Evolutionary conservation across 2,888 invertebrate species (phyloP).

Genomic region (Chirona hameri): DNA sequence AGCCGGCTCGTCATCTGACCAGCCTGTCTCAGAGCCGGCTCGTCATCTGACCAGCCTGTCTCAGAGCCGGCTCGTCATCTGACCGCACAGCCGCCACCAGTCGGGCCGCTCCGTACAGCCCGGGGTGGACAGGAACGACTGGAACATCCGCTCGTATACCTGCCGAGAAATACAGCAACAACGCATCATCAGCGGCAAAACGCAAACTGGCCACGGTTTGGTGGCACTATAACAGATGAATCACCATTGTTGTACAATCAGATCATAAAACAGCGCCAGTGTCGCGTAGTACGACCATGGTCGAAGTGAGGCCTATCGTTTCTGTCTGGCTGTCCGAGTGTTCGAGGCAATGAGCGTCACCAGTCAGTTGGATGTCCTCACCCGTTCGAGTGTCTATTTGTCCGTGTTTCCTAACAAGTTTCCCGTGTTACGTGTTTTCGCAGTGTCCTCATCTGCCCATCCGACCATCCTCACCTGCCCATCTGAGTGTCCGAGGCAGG

Average conservation of each 20-base stretch:
- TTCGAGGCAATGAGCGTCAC: background rate
- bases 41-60: too few relatives aligned
- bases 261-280: too few relatives aligned
- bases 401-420: background rate
- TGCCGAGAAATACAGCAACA: background rate
- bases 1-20: too few relatives aligned
- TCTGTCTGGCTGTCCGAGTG: background rate
- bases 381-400: background rate
- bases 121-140: slow-evolving; percentile 9
- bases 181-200: too few relatives aligned
- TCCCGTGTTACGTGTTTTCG: background rate
- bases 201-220: too few relatives aligned
- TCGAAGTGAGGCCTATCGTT: too few relatives aligned
- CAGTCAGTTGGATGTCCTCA: background rate
- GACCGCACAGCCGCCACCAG: slow-evolving; percentile 9
- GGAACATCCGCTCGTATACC: slow-evolving; percentile 5
- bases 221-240: too few relatives aligned
- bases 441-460: background rate
- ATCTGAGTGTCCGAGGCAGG: slow-evolving; percentile 77
- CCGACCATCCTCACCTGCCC: slow-evolving; percentile 60
- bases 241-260: too few relatives aligned
- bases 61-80: too few relatives aligned
- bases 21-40: too few relatives aligned
- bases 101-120: slow-evolving; percentile 4
- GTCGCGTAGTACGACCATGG: too few relatives aligned